Percentiles rank a stretch among this genome's conserved stretches.
Conservation (phyloP, 2,888 invertebrate genomes). For the Pyrochroa serraticornis region DNA sequence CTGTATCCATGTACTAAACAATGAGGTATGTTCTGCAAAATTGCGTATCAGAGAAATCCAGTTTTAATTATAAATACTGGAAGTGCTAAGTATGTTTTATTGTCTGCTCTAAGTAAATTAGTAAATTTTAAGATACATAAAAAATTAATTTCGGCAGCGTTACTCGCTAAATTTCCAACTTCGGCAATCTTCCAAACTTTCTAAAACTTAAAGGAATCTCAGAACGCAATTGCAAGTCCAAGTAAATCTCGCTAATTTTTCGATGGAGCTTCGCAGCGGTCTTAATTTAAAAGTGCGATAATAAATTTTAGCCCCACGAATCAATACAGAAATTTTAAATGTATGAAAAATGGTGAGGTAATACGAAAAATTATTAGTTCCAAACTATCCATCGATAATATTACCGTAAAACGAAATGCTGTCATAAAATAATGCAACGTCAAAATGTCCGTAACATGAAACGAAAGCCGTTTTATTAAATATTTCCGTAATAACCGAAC, state of each 20-base stretch:
- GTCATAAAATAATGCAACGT: too few relatives aligned
- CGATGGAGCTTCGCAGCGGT: constrained; percentile 3
- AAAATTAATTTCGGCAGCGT: constrained; percentile 18
- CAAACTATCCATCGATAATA: too few relatives aligned
- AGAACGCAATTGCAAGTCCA: constrained; percentile 10
- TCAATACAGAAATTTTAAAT: neutral
- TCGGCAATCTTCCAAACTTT: constrained; percentile 12
- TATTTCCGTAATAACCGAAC: too few relatives aligned
- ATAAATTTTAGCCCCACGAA: constrained; percentile 4
- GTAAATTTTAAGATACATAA: constrained; percentile 15
- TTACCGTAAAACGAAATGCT: too few relatives aligned
- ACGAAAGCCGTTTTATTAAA: neutral
- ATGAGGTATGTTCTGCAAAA: neutral
- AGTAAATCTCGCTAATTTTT: constrained; percentile 14
- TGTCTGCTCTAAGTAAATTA: neutral
- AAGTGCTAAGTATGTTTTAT: constrained; percentile 2
- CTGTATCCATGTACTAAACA: neutral
- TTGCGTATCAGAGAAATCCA: neutral
- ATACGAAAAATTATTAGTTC: neutral
- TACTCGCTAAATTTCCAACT: constrained; percentile 13
- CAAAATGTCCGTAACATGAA: too few relatives aligned
- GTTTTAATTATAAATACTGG: neutral
- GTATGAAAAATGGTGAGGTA: neutral
- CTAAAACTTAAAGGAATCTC: constrained; percentile 11
- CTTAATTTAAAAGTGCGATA: constrained; percentile 9